Base-by-base conservation (phyloP, 2,888 invertebrate genomes). In the Drosophila macrothrix region DNA sequence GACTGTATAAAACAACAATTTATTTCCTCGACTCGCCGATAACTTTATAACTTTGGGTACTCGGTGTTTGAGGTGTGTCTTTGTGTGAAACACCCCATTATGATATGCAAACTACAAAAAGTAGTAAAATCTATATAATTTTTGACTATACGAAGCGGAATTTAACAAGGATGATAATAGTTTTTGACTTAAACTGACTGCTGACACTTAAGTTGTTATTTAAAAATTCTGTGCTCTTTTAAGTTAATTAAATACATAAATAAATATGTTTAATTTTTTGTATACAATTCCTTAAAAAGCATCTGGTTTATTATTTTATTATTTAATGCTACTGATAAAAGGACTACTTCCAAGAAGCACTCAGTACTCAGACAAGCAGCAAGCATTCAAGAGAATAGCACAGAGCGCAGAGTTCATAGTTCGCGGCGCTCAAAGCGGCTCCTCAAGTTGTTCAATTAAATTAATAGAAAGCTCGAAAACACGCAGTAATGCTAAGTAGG, bases 401-500 rank as follows among this genome's bases (percentile, higher is more conserved):
- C n/a, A 49, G 67, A 50, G 33, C 28, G n/a, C 41, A n/a, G 46
- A 28, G 37, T 22, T 58, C 9, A n/a, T 14, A 37, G 31, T 41
- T 28, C 22, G 53, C 67, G n/a, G 14, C 14, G 55, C 54, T 31
- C 41, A 50, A 41, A 50, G 49, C 53, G 49, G 61, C 31, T 53
- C 31, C 49, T 53, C 53, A 66, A 46, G 72, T 82, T 84, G 90
- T 90, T 84, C 85, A 78, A 90, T 90, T 90, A 88, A 90, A 90
- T 88, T 85, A 85, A 84, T 80, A 85, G 85, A 87, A 90, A 80
- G 85, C 78, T 68, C 70, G 64, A 78, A 83, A 76, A 78, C 83
- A 80, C 64, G 83, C 74, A 72, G 80, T 89, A 82, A 84, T 82
- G 88, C 83, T 84, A 84, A 87, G 88, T 89, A 89, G 69, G 50